phyloP scores from a whole-genome alignment of 2,797 vertebrate species.

The Peromyscus eremicus region DNA sequence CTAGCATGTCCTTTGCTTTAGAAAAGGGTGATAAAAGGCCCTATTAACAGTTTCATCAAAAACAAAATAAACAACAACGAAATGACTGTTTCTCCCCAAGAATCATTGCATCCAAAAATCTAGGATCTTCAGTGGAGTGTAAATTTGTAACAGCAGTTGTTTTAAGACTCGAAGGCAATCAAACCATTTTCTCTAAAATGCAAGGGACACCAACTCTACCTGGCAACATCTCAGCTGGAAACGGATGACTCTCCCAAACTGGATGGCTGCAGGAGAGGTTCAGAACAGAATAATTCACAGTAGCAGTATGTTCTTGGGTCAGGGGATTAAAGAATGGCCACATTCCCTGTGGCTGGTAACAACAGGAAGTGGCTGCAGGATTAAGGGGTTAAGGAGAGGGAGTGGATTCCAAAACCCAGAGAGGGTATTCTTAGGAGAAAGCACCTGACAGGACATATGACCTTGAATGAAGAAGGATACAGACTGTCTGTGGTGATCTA shows the following conservation, averaged over 20 bases:
- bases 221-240: conserved; percentile 42
- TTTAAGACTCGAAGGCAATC: conserved; percentile 29
- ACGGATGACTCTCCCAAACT: conserved; percentile 25
- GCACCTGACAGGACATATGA: neutral
- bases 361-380: neutral
- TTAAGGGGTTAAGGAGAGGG: neutral
- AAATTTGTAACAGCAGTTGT: conserved; percentile 62
- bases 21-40: neutral
- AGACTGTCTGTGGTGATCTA: neutral
- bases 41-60: conserved; percentile 43
- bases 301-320: neutral
- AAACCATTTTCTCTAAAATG: neutral
- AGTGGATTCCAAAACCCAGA: neutral
- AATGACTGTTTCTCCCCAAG: neutral
- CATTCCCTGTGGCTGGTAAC: neutral
- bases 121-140: conserved; percentile 1
- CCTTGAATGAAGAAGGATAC: neutral
- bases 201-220: neutral
- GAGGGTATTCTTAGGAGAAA: neutral
- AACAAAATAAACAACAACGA: neutral
- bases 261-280: neutral
- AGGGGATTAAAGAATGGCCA: neutral
- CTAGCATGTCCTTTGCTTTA: conserved; percentile 37
- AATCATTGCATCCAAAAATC: conserved; percentile 51
- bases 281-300: neutral